Evolutionary conservation across 2,113 vertebrate genomes (phyloP).

Genomic region (Toxotes jaculatrix): DNA sequence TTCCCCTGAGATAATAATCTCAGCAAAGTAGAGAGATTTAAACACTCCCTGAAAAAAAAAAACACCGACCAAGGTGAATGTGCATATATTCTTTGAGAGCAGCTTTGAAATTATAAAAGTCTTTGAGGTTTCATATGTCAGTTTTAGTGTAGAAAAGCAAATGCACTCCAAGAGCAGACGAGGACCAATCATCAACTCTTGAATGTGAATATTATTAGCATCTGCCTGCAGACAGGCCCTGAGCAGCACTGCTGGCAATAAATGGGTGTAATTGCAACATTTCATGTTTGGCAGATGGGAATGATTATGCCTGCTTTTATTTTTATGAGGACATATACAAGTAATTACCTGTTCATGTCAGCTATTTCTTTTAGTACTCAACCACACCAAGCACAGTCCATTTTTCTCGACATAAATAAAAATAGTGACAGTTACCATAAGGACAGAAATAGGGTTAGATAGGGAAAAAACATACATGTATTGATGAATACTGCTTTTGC

Average conservation of each 20-base stretch:
- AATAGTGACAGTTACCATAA: background rate
- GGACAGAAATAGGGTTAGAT: background rate
- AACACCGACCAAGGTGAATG: conserved; percentile 24
- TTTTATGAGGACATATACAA: conserved; percentile 54
- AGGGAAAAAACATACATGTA: background rate
- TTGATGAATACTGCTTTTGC: background rate
- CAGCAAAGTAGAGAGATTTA: conserved; percentile 26
- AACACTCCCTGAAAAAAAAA: background rate
- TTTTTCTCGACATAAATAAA: background rate
- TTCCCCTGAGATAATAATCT: conserved; percentile 52
- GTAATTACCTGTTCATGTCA: conserved; percentile 43
- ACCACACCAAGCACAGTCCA: background rate
- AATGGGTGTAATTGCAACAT: conserved; percentile 25
- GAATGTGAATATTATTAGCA: conserved; percentile 14
- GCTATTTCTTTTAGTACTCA: conserved; percentile 38
- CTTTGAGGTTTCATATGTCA: background rate
- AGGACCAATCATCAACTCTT: background rate
- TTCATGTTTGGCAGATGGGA: conserved; percentile 45
- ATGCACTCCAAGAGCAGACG: background rate
- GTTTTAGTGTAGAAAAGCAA: background rate
- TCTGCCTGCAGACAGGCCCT: background rate
- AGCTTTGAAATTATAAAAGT: conserved; percentile 21
- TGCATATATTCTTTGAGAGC: conserved; percentile 6
- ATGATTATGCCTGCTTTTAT: conserved; percentile 44
- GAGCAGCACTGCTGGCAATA: background rate